Evolutionary conservation across 2,797 vertebrate genomes (phyloP).

Genomic region (Sebastes kiyomatsui): DNA sequence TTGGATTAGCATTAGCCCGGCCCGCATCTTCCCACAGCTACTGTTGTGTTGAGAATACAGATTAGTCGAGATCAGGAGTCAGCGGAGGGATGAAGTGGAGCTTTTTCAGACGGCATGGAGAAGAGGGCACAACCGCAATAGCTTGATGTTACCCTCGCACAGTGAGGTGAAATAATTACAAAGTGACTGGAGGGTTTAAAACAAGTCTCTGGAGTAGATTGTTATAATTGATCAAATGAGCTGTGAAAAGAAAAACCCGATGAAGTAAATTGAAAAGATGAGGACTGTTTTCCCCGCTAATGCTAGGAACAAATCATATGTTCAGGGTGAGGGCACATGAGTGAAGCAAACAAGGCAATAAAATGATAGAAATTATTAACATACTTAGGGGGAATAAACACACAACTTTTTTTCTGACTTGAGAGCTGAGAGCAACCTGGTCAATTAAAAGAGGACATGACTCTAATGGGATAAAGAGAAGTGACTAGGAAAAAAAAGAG

Average conservation of each 20-base stretch:
- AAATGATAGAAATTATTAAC: neutral
- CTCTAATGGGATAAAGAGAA: neutral
- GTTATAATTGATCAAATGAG: constrained; percentile 3
- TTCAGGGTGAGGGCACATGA: neutral
- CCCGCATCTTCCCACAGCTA: constrained; percentile 50
- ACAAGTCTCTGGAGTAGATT: neutral
- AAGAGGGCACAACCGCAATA: neutral
- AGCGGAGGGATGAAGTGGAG: constrained; percentile 22
- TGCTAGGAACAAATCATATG: neutral
- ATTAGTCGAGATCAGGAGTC: constrained; percentile 58
- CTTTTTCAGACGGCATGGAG: neutral
- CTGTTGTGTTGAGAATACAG: constrained; percentile 59
- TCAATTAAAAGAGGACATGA: neutral
- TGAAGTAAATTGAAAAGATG: neutral
- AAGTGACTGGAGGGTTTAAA: neutral
- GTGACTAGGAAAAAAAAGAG: neutral
- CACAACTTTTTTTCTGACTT: neutral
- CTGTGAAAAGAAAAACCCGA: neutral
- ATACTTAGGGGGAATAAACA: neutral
- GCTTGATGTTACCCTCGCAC: neutral
- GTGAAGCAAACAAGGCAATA: neutral
- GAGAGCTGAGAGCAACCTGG: neutral
- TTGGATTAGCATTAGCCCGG: constrained; percentile 60
- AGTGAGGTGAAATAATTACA: neutral
- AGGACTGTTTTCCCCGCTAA: neutral